phyloP scores from a whole-genome alignment of 2,888 invertebrate species.

The Melolontha melolontha region DNA sequence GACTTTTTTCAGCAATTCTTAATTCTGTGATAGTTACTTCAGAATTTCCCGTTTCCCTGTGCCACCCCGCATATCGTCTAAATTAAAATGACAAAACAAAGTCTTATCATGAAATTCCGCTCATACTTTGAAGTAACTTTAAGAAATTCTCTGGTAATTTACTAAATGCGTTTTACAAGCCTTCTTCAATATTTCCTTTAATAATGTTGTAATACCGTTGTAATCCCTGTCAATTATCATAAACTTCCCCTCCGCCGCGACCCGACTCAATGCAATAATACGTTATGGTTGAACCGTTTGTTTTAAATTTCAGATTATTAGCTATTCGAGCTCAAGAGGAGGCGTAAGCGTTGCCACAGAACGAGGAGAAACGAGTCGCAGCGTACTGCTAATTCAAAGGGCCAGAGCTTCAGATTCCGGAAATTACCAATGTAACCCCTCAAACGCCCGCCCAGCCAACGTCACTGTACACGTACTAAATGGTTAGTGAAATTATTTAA shows the following conservation, averaged over 20 bases:
- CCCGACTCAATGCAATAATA: neutral
- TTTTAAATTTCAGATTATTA: slow-evolving; percentile 81
- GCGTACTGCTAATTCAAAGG: slow-evolving; percentile 89
- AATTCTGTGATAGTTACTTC: too few relatives aligned
- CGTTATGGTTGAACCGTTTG: slow-evolving; percentile 46
- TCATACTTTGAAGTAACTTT: too few relatives aligned
- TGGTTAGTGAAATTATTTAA: slow-evolving; percentile 72
- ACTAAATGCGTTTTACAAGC: too few relatives aligned
- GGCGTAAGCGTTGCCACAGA: slow-evolving; percentile 93
- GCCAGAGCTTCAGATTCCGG: slow-evolving; percentile 90
- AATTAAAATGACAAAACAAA: too few relatives aligned
- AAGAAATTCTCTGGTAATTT: too few relatives aligned
- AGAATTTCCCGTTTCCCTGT: too few relatives aligned
- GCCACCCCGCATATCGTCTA: too few relatives aligned
- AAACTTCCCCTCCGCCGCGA: neutral
- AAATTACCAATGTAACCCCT: slow-evolving; percentile 93
- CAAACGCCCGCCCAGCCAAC: slow-evolving; percentile 91
- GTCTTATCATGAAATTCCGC: too few relatives aligned
- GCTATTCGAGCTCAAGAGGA: slow-evolving; percentile 91
- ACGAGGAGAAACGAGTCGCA: slow-evolving; percentile 90
- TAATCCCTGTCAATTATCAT: slow-evolving; percentile 13
- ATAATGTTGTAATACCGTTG: neutral
- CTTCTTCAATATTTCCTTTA: neutral
- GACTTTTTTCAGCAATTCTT: too few relatives aligned
- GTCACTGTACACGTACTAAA: slow-evolving; percentile 93